Percentiles rank a stretch among this genome's conserved stretches.
These are phyloP conservation scores for Notarius lentiginosus DNA, from an alignment of 2,113 vertebrate genomes.

Conservation along the genomic window DNA sequence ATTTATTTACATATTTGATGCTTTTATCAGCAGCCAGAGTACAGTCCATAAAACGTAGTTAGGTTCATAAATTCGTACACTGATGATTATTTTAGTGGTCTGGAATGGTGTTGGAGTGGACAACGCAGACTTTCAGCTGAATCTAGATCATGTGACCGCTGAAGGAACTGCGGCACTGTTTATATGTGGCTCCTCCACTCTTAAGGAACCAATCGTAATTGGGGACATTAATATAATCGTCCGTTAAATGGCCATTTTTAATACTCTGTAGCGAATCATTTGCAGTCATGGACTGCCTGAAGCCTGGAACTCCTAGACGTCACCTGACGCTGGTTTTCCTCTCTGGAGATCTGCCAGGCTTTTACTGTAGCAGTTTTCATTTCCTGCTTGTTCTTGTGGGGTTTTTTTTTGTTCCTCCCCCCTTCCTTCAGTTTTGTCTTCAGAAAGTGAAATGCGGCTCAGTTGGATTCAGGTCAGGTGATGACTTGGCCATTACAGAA, in stretches of 20 bases:
- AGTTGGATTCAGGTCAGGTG: neutral
- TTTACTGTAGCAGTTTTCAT: neutral
- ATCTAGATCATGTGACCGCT: neutral
- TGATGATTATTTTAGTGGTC: no score
- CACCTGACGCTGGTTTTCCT: neutral
- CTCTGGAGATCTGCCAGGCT: neutral
- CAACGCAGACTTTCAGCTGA: neutral
- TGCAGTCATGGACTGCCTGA: neutral
- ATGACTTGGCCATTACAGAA: neutral
- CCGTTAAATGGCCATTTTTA: neutral
- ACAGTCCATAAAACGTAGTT: neutral
- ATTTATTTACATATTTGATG: neutral
- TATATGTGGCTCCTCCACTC: neutral
- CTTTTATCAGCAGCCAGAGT: neutral
- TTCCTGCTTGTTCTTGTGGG: neutral
- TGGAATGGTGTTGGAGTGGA: neutral
- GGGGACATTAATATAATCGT: rapidly evolving
- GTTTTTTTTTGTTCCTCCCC: neutral
- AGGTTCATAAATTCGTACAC: neutral
- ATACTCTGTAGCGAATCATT: neutral
- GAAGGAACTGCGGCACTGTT: no score
- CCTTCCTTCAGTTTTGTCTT: neutral
- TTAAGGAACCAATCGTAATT: neutral
- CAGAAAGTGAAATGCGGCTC: neutral
- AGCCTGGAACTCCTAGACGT: neutral